These are phyloP conservation scores for Chymomyza costata DNA, from an alignment of 1,140 invertebrate genomes.

Conservation along the genomic window DNA sequence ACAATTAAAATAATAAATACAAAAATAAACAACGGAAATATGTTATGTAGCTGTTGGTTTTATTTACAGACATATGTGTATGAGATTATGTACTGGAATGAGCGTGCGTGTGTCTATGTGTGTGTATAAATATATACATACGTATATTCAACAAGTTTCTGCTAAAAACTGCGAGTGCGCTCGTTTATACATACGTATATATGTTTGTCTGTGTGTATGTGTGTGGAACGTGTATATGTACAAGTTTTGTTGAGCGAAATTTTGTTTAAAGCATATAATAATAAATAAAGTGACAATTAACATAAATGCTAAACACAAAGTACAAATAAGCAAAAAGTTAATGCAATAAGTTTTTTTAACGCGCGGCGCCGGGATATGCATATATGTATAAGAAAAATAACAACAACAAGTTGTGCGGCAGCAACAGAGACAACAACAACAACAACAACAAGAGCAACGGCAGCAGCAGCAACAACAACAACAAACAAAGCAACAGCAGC, in stretches of 20 bases:
- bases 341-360: no score
- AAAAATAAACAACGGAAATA: constrained; percentile 41
- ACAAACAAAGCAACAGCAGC: background rate
- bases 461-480: constrained; percentile 22
- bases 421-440: constrained; percentile 3
- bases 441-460: constrained; percentile 17
- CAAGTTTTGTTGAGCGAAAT: constrained; percentile 40
- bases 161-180: constrained; percentile 34
- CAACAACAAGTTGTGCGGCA: no score
- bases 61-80: constrained; percentile 1
- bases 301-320: constrained; percentile 38
- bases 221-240: constrained; percentile 19
- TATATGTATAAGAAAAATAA: no score
- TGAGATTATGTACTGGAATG: constrained; percentile 30
- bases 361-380: no score
- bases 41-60: background rate
- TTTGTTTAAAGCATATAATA: constrained; percentile 44
- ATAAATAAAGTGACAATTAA: constrained; percentile 39
- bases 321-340: constrained; percentile 27
- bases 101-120: constrained; percentile 13
- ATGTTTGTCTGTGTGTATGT: constrained; percentile 9
- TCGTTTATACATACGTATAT: constrained; percentile 12
- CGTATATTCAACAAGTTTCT: constrained; percentile 53
- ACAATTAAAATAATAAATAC: constrained; percentile 27
- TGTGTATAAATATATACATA: background rate